These are phyloP conservation scores for Eulemur coronatus DNA, from an alignment of 2,797 vertebrate species.

Conservation along the genomic window DNA sequence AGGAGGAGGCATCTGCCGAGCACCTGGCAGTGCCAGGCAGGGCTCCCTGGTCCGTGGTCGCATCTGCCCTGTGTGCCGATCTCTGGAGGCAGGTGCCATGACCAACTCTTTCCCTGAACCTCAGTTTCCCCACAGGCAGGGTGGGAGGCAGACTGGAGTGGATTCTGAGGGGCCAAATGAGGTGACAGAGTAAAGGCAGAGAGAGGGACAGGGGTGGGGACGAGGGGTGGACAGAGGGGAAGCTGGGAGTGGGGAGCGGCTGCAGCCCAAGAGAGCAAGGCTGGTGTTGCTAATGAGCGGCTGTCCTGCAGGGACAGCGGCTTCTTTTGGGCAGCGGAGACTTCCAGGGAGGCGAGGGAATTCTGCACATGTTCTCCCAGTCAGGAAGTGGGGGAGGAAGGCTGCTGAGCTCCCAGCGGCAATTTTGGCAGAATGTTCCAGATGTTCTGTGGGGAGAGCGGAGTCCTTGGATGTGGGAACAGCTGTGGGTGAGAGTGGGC, in stretches of 20 bases:
- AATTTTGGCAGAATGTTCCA: conserved; percentile 23
- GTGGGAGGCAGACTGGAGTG: neutral
- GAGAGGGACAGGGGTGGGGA: neutral
- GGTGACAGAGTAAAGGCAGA: neutral
- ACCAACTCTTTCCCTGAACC: accelerated
- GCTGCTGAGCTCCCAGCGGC: neutral
- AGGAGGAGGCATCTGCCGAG: neutral
- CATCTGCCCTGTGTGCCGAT: accelerated
- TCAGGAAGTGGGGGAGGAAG: neutral
- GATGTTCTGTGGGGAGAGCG: neutral
- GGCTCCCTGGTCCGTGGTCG: accelerated
- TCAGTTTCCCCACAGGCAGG: neutral
- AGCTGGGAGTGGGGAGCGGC: neutral
- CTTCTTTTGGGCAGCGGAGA: neutral
- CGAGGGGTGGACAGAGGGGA: neutral
- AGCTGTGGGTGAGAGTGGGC: neutral
- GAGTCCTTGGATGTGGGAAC: neutral
- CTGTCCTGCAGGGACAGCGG: neutral
- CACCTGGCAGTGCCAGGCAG: neutral
- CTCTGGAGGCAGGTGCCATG: neutral
- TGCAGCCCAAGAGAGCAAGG: accelerated
- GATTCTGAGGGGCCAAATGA: neutral
- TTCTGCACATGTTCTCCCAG: neutral
- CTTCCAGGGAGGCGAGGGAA: neutral
- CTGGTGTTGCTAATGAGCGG: neutral